Base-by-base conservation (phyloP, 2,113 vertebrate species). In the Marmota flaviventris region DNA sequence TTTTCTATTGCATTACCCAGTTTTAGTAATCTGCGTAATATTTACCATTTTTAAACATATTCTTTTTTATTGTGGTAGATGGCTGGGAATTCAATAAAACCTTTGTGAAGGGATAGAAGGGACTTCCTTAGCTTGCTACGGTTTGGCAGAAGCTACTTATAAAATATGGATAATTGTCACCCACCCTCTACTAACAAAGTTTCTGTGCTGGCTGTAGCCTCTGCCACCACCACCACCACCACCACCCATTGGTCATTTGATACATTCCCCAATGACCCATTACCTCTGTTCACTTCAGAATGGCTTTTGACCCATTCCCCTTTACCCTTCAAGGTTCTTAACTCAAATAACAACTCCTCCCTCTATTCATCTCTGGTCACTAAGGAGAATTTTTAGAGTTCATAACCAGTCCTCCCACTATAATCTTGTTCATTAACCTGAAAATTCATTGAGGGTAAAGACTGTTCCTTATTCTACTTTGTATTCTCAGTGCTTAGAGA, bases 301-400 rank as follows among this genome's bases (percentile, higher is more conserved):
- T 5, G 69, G 42, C 18, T 22, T 89, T 88, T 58, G 82, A 37
- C 67, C 42, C 4, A 39, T 53, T 53, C 51, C 13, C 51, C 24
- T 75, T 65, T 69, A 78, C 48, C 42, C 16, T 17, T 67, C 25
- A 82, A 88, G 70, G 20, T 17, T 91, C 82, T 91, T 2, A 42
- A 18, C 7, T 72, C 58, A 79, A 76, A 39, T 77, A 84, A 77
- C 10, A 51, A 2, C 34, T 89, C 56, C 13, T 81, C 20, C 20
- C 22, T 95, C 37, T 93, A 53, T 63, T 93, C 4, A 56, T 77
- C 58, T 95, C 75, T 86, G 37, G 65, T 92, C 88, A 95, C 65
- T 53, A 93, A 76, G 78, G 76, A 96, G 81, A 96, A 92, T 92
- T 89, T 92, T 92, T 69, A 87, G 69, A 86, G 27, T 18, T 93